Evolutionary conservation across 2,888 invertebrate species (phyloP).

Genomic region (Sinopyrophorus schimmeli): DNA sequence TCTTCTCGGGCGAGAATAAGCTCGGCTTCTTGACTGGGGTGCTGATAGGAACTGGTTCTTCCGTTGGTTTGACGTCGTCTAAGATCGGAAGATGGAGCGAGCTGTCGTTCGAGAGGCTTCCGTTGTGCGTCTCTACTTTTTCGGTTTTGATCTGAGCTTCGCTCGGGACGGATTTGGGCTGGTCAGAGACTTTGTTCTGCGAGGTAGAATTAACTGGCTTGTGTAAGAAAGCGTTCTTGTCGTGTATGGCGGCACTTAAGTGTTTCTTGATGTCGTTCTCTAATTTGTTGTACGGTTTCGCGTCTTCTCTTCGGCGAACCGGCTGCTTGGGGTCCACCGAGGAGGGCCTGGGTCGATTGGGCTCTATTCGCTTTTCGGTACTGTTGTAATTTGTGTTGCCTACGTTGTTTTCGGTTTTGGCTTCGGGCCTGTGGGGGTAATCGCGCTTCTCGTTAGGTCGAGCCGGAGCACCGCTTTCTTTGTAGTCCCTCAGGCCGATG

Average conservation of each 20-base stretch:
- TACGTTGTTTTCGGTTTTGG: conserved; percentile 36
- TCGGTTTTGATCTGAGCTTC: conserved; percentile 32
- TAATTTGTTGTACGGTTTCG: conserved; percentile 40
- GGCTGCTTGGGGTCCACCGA: conserved; percentile 43
- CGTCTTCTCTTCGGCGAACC: conserved; percentile 43
- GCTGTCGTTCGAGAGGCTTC: conserved; percentile 17
- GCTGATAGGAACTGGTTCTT: conserved; percentile 9
- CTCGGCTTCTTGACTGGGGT: conserved; percentile 60
- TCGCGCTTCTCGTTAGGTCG: conserved; percentile 42
- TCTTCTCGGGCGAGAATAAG: conserved; percentile 69
- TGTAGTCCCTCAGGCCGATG: conserved; percentile 32
- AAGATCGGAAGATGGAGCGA: conserved; percentile 27
- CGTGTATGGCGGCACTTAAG: conserved; percentile 42
- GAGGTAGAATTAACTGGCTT: conserved; percentile 50
- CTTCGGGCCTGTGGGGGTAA: conserved; percentile 41
- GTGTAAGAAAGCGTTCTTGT: conserved; percentile 45
- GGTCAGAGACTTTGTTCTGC: conserved; percentile 45
- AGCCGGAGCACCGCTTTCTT: conserved; percentile 16
- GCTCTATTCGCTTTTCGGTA: conserved; percentile 38
- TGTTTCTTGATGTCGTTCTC: conserved; percentile 48
- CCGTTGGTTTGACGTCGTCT: conserved; percentile 26
- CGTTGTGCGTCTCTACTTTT: conserved; percentile 17
- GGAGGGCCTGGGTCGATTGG: conserved; percentile 24
- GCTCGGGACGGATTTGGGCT: conserved; percentile 50
- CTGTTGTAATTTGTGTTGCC: conserved; percentile 35